Evolutionary conservation across 2,888 invertebrate species (phyloP), one percentile per base, ranked within the genome.

Genomic region (Orchesella flavescens): DNA sequence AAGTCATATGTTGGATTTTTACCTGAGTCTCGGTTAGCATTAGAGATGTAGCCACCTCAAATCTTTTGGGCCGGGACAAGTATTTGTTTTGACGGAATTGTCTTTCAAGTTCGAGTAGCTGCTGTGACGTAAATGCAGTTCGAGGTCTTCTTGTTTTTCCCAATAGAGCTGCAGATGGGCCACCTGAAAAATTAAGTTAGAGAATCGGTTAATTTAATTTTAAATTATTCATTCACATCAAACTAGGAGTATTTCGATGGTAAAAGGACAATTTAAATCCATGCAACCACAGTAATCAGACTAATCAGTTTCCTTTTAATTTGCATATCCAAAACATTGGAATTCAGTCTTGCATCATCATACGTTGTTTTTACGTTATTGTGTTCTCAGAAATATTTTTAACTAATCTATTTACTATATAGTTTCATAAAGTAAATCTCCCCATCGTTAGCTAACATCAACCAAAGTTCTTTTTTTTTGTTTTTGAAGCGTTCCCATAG

Each of bases 11-110:
- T 2, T 34, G 34, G 24, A 17, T 43, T 43, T 21, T 63, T 71
- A 97, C 98, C 94, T 98, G 98, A 7, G 99, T 99, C 92, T 99
- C 99, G 0, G 98, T 98, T 59, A 99, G 93, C 95, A 97, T 97
- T 83, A 99, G 92, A 76, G 96, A 96, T 81, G 98, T 99, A 63
- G 99, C 99, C 71, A 99, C 98, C 91, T 99, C 99, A 90, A 98
- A 99, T 89, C 99, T 92, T 91, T 99, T 98, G 21, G 99, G 99
- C 88, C 99, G 92, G 46, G 98, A 99, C 63, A 99, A 93, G 92
- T 99, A 99, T 91, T 99, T 99, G 93, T 98, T 99, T 92, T 98
- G 97, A 85, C 97, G 94, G 92, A 99, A 99, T 92, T 99, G 99
- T 90, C 98, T 96, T 91, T 99, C 99, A 89, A 99, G 91, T 91